These are phyloP conservation scores for Tympanoctomys barrerae DNA, from an alignment of 2,797 vertebrate genomes.

Conservation along the genomic window DNA sequence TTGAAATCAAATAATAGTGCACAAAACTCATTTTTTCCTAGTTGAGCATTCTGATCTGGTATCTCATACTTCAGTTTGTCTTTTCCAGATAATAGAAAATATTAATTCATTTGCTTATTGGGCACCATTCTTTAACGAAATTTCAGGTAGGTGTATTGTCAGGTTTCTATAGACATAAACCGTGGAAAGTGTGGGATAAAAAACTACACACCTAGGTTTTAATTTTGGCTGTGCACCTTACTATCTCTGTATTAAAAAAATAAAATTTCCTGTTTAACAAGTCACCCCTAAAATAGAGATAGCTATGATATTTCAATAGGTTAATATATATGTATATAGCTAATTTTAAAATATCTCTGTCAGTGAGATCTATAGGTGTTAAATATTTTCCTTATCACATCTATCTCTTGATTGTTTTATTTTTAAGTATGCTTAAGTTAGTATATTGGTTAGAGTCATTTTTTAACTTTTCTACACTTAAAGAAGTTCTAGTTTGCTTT, in stretches of 20 bases:
- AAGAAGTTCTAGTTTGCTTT: neutral
- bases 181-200: neutral
- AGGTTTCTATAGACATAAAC: neutral
- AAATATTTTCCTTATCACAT: neutral
- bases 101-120: neutral
- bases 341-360: neutral
- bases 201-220: neutral
- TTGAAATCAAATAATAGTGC: neutral
- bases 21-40: neutral
- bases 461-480: constrained; percentile 9
- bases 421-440: neutral
- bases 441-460: neutral
- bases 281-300: neutral
- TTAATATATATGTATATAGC: neutral
- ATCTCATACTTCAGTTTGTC: neutral
- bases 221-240: neutral
- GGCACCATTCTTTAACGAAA: neutral
- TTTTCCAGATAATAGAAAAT: neutral
- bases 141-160: neutral
- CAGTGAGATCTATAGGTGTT: neutral
- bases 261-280: neutral
- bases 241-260: neutral
- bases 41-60: neutral
- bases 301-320: neutral
- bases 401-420: neutral